Conservation (phyloP, 1,140 invertebrate genomes). For the Propsilocerus akamusi region DNA sequence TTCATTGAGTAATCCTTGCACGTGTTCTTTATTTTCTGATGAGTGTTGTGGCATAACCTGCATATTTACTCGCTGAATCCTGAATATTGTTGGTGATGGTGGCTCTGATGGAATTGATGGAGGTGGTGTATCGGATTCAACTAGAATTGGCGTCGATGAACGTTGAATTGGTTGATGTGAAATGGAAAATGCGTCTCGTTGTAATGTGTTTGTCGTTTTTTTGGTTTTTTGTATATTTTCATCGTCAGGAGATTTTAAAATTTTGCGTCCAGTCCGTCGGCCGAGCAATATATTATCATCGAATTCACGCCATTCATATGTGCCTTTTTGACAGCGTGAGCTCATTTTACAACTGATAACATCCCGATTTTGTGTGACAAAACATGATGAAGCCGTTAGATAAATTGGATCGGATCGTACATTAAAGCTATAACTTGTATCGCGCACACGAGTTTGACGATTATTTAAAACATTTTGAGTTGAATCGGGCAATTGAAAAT, state of each 20-base stretch:
- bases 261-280: not conserved
- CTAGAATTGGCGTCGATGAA: not conserved
- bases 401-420: not conserved
- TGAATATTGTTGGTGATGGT: not conserved
- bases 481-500: not conserved
- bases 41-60: not conserved
- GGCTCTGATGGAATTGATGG: no score
- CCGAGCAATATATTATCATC: not conserved
- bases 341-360: not conserved
- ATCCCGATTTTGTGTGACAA: not conserved
- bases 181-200: not conserved
- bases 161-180: not conserved
- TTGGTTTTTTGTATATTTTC: not conserved
- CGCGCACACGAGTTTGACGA: not conserved
- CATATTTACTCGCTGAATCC: not conserved
- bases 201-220: no score
- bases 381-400: not conserved
- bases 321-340: not conserved
- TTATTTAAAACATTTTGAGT: not conserved
- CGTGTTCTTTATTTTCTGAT: not conserved
- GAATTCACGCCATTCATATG: not conserved
- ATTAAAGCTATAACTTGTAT: not conserved
- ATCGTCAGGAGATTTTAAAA: not conserved
- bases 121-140: not conserved
- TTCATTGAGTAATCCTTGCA: not conserved